A percentile compares a stretch with the other conserved stretches of the same genome.
Evolutionary conservation across 2,113 vertebrate genomes (phyloP).

Genomic region (Xiphias gladius): DNA sequence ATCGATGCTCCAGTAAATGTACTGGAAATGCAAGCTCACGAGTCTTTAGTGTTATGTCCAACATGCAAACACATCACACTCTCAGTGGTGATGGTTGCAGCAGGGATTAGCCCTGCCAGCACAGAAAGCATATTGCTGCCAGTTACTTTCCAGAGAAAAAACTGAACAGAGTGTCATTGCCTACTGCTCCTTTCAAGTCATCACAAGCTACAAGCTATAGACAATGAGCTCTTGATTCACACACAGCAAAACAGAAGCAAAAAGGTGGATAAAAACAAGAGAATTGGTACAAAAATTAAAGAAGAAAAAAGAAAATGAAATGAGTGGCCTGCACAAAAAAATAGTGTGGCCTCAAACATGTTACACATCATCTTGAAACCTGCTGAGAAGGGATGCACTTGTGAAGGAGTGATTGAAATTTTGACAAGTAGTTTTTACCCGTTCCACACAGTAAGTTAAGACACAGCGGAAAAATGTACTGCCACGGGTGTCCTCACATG

Average conservation of each 20-base stretch:
- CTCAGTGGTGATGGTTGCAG: conserved; percentile 34
- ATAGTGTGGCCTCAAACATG: background rate
- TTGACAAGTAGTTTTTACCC: conserved; percentile 3
- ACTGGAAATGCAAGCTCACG: conserved; percentile 20
- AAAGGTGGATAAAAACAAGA: conserved; percentile 26
- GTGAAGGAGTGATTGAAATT: background rate
- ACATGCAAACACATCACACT: conserved; percentile 47
- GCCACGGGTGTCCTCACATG: background rate
- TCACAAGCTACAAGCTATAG: conserved; percentile 44
- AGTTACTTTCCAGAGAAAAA: conserved; percentile 44
- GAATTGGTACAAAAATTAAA: conserved; percentile 9
- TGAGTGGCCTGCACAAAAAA: background rate
- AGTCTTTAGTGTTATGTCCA: conserved; percentile 36
- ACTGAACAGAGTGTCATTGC: conserved; percentile 26
- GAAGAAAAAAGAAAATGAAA: background rate
- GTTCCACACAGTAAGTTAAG: background rate
- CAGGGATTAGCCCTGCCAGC: conserved; percentile 30
- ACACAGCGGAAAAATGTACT: background rate
- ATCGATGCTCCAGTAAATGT: conserved; percentile 23
- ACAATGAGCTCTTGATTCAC: conserved; percentile 48
- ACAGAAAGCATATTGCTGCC: conserved; percentile 44
- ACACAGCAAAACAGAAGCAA: background rate
- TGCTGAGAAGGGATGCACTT: conserved; percentile 17
- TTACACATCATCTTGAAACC: conserved; percentile 8
- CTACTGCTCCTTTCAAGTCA: conserved; percentile 50